These are phyloP conservation scores for Synanthedon vespiformis DNA, from an alignment of 2,888 invertebrate species.

Conservation along the genomic window DNA sequence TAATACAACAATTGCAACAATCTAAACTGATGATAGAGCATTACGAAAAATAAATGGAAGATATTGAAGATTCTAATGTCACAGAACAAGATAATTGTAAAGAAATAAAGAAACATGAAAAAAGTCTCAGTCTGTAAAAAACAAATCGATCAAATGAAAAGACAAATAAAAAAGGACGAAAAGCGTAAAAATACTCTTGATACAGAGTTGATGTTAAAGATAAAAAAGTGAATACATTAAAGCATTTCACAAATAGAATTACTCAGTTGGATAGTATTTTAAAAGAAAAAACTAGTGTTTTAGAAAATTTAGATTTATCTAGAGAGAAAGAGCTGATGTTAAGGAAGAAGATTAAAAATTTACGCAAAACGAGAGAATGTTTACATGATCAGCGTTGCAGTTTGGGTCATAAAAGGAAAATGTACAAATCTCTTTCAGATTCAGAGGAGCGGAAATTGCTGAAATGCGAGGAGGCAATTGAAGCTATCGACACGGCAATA, in stretches of 20 bases:
- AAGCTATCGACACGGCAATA: slow-evolving; percentile 92
- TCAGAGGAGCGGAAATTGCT: slow-evolving; percentile 83
- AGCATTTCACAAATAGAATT: slow-evolving; percentile 75
- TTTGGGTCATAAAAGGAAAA: slow-evolving; percentile 80
- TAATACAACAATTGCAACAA: slow-evolving; percentile 39
- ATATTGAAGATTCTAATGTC: slow-evolving; percentile 56
- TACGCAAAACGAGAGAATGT: slow-evolving; percentile 82
- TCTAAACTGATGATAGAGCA: slow-evolving; percentile 38
- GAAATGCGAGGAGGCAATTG: slow-evolving; percentile 92
- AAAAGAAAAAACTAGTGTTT: slow-evolving; percentile 77
- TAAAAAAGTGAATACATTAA: slow-evolving; percentile 68
- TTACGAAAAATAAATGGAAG: slow-evolving; percentile 46
- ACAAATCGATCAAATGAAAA: slow-evolving; percentile 80
- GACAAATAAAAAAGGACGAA: slow-evolving; percentile 79
- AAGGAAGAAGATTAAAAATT: slow-evolving; percentile 83
- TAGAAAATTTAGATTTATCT: slow-evolving; percentile 69
- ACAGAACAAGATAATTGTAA: slow-evolving; percentile 70
- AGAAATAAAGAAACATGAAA: slow-evolving; percentile 79
- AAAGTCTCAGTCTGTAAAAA: slow-evolving; percentile 80
- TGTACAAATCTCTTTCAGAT: slow-evolving; percentile 78
- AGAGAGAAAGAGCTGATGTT: slow-evolving; percentile 74
- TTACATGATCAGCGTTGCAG: slow-evolving; percentile 81
- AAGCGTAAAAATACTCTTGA: slow-evolving; percentile 78
- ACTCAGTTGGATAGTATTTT: slow-evolving; percentile 77
- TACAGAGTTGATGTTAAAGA: slow-evolving; percentile 72